Evolutionary conservation across 2,888 invertebrate species (phyloP).

Genomic region (Furcula furcula): DNA sequence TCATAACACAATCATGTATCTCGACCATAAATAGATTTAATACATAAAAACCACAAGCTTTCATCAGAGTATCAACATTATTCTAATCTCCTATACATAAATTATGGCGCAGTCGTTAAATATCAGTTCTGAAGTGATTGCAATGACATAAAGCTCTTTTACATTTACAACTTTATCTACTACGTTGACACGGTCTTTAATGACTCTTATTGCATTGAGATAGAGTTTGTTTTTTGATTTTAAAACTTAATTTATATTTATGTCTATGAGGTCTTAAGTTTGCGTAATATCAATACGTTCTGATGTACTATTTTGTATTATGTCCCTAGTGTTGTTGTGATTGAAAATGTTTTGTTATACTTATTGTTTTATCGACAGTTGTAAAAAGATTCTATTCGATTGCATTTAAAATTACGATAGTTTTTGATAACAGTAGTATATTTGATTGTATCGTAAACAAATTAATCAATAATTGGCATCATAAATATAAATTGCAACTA

Average conservation of each 20-base stretch:
- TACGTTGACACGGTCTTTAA: slow-evolving; percentile 18
- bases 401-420: too few species aligned
- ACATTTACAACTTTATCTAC: slow-evolving; percentile 42
- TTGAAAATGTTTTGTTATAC: slow-evolving; percentile 34
- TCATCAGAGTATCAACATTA: slow-evolving; percentile 56
- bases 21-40: slow-evolving; percentile 22
- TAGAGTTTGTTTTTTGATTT: slow-evolving; percentile 35
- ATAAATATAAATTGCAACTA: too few species aligned
- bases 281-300: slow-evolving; percentile 61
- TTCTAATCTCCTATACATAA: slow-evolving; percentile 70
- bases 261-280: slow-evolving; percentile 41
- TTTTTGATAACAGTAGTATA: too few species aligned
- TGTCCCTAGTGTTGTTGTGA: slow-evolving; percentile 35
- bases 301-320: slow-evolving; percentile 44
- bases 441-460: too few species aligned
- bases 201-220: slow-evolving; percentile 26
- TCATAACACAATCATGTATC: too few species aligned
- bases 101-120: slow-evolving; percentile 69
- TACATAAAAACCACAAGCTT: slow-evolving; percentile 46
- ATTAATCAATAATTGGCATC: too few species aligned
- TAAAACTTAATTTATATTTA: slow-evolving; percentile 17
- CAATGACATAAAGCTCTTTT: slow-evolving; percentile 66
- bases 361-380: slow-evolving; percentile 12
- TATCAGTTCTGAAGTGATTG: slow-evolving; percentile 69
- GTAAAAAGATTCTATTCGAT: background rate